phyloP scores from a whole-genome alignment of 2,113 vertebrate genomes.

The Gallinago undulata region DNA sequence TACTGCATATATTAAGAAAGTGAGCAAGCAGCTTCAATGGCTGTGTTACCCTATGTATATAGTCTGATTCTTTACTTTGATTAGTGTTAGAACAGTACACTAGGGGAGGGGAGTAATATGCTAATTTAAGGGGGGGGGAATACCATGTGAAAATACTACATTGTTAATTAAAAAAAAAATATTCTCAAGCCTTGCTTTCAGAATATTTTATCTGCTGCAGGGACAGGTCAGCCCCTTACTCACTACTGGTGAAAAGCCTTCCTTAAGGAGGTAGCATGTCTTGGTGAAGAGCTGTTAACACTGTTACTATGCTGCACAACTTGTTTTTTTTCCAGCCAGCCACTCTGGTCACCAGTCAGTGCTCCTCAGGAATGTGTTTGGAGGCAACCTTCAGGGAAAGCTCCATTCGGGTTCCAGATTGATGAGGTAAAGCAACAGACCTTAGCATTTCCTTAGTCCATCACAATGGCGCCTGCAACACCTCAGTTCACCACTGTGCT shows the following conservation, averaged over 20 bases:
- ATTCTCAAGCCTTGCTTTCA: not conserved
- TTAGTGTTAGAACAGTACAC: not conserved
- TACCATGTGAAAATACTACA: not conserved
- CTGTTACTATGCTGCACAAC: not conserved
- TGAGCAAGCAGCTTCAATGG: not conserved
- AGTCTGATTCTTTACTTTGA: not conserved
- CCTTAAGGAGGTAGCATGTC: not conserved
- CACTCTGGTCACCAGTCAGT: constrained; percentile 63
- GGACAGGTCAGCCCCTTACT: not conserved
- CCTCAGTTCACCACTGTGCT: constrained; percentile 59
- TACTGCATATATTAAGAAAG: not conserved
- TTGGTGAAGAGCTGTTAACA: not conserved
- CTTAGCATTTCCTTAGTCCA: constrained; percentile 63
- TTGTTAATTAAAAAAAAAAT: not conserved
- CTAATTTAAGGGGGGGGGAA: not conserved
- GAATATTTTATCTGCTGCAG: not conserved
- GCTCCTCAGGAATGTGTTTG: constrained; percentile 72
- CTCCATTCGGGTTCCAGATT: constrained; percentile 65
- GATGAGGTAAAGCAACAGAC: constrained; percentile 75
- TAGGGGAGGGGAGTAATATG: not conserved
- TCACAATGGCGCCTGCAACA: constrained; percentile 66
- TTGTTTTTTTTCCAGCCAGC: not conserved
- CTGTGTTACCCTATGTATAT: not conserved
- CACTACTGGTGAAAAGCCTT: not conserved
- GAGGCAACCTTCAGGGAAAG: constrained; percentile 58